phyloP scores from a whole-genome alignment of 2,113 vertebrate genomes.

The Lophura nycthemera region DNA sequence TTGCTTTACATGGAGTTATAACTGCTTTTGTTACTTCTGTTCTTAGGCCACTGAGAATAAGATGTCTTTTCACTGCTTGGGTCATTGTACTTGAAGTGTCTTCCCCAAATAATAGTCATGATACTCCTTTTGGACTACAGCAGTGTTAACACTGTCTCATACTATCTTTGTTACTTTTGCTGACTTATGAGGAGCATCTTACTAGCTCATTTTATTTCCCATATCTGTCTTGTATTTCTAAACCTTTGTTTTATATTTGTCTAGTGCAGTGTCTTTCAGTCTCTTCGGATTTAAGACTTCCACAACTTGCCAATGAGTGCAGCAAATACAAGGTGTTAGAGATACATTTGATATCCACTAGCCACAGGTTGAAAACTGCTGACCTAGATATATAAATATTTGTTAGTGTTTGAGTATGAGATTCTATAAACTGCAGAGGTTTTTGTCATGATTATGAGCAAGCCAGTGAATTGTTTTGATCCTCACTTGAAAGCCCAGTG shows the following conservation, averaged over 20 bases:
- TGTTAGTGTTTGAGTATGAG: neutral
- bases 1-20: neutral
- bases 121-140: neutral
- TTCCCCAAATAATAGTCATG: neutral
- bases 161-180: neutral
- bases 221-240: neutral
- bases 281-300: neutral
- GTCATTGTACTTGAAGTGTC: neutral
- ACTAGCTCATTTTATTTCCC: neutral
- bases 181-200: neutral
- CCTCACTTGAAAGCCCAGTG: neutral
- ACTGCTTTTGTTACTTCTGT: neutral
- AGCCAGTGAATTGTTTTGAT: neutral
- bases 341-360: neutral
- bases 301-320: neutral
- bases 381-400: neutral
- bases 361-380: neutral
- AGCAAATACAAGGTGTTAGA: neutral
- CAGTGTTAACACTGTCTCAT: neutral
- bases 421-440: neutral
- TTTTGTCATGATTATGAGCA: neutral
- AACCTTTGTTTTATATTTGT: neutral
- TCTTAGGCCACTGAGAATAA: neutral
- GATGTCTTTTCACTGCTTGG: neutral
- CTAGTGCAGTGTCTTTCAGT: neutral